These are phyloP conservation scores for Monopis laevigella DNA, from an alignment of 2,888 invertebrate genomes.

Conservation along the genomic window DNA sequence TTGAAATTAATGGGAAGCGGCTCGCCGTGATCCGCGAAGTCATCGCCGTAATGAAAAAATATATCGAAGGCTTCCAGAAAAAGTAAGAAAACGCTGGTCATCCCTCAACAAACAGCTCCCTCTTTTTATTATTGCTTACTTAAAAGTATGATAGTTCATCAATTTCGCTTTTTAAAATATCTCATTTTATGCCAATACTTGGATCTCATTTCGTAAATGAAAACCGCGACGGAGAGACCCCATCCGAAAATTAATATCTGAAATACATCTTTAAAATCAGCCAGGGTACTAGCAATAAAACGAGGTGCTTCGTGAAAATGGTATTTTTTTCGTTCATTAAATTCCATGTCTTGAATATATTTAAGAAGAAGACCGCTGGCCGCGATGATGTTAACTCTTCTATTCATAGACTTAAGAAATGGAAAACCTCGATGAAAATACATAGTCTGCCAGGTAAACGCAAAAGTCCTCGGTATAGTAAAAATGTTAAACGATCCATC, in stretches of 20 bases:
- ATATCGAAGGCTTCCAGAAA: no score
- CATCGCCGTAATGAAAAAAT: no score
- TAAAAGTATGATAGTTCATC: no score
- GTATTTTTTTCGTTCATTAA: constrained; percentile 22
- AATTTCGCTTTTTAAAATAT: no score
- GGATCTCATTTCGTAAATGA: constrained; percentile 16
- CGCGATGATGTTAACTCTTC: constrained; percentile 14
- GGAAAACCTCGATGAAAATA: constrained; percentile 29
- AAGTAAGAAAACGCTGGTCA: no score
- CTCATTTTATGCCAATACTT: neutral
- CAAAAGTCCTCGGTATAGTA: constrained; percentile 21
- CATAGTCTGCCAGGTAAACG: constrained; percentile 21
- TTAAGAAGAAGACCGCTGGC: constrained; percentile 23
- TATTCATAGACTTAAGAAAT: constrained; percentile 17
- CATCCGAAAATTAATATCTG: constrained; percentile 25
- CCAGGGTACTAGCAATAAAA: constrained; percentile 16
- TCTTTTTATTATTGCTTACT: no score
- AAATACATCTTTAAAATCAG: constrained; percentile 22
- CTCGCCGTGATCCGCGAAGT: no score
- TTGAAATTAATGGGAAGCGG: no score
- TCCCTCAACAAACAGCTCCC: no score
- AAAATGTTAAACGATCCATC: constrained; percentile 22
- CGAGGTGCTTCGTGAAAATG: constrained; percentile 10
- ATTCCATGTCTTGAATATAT: constrained; percentile 16
- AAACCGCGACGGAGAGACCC: constrained; percentile 22